Percentiles rank a stretch among this genome's conserved stretches.
phyloP scores from a whole-genome alignment of 2,888 invertebrate species.

The Diploptera punctata region DNA sequence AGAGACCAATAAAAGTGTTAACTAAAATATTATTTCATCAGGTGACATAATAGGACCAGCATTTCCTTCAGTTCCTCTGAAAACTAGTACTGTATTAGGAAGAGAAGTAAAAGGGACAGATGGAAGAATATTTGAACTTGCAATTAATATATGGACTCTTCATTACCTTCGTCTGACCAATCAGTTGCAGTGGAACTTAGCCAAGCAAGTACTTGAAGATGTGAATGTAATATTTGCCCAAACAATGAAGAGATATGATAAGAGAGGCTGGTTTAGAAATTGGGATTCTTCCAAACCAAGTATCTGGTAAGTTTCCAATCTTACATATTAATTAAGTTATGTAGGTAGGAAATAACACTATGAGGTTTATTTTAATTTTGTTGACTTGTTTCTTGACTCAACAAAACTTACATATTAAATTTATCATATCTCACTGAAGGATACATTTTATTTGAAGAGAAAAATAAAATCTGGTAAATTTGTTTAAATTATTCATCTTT shows the following conservation, averaged over 20 bases:
- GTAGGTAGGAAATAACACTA: too few relatives aligned
- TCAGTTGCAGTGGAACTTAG: constrained; percentile 53
- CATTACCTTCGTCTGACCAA: constrained; percentile 61
- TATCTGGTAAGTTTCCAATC: constrained; percentile 55
- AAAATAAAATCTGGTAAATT: too few relatives aligned
- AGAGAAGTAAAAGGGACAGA: constrained; percentile 59
- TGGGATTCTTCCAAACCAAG: constrained; percentile 53
- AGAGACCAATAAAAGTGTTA: too few relatives aligned
- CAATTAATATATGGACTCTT: constrained; percentile 60
- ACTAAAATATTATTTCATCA: constrained; percentile 47
- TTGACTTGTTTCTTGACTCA: too few relatives aligned
- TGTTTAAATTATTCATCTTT: too few relatives aligned
- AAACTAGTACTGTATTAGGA: constrained; percentile 51
- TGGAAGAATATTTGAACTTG: constrained; percentile 61
- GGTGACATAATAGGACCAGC: constrained; percentile 62
- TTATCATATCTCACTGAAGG: too few relatives aligned
- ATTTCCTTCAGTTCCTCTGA: constrained; percentile 52
- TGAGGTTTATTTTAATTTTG: too few relatives aligned
- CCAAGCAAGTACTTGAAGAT: constrained; percentile 53
- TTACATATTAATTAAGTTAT: too few relatives aligned
- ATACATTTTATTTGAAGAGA: too few relatives aligned
- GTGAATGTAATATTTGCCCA: constrained; percentile 52
- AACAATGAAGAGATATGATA: constrained; percentile 51
- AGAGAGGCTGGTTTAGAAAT: constrained; percentile 53
- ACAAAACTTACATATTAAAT: too few relatives aligned